These are phyloP conservation scores for Telmatherina bonti DNA, from an alignment of 2,797 vertebrate genomes.

Conservation along the genomic window DNA sequence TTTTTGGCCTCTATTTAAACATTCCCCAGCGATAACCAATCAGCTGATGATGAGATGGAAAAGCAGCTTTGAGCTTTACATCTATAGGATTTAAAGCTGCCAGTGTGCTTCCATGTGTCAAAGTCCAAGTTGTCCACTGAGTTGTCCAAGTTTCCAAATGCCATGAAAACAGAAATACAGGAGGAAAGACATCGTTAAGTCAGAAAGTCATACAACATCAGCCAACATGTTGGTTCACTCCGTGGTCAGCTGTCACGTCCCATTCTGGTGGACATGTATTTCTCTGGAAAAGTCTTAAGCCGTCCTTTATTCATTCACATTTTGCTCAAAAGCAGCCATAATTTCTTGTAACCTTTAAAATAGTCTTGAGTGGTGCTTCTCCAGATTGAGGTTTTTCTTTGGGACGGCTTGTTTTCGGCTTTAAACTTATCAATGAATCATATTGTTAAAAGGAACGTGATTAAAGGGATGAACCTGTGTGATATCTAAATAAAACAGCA, in stretches of 20 bases:
- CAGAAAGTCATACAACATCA: neutral
- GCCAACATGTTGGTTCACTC: neutral
- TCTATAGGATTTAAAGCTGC: neutral
- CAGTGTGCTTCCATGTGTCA: neutral
- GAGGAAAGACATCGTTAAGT: neutral
- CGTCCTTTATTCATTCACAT: neutral
- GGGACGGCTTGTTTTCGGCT: neutral
- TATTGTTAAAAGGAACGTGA: neutral
- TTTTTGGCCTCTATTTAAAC: conserved; percentile 68
- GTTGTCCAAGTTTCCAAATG: conserved; percentile 7
- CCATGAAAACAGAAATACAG: neutral
- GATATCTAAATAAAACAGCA: neutral
- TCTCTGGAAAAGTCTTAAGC: neutral
- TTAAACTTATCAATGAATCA: neutral
- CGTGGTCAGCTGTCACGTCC: neutral
- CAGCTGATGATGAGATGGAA: conserved; percentile 25
- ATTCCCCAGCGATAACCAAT: conserved; percentile 55
- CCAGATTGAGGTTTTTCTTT: neutral
- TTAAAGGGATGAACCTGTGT: neutral
- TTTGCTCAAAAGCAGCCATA: neutral
- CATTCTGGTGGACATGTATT: neutral
- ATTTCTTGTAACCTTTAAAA: neutral
- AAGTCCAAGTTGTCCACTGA: neutral
- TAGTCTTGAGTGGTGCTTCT: neutral
- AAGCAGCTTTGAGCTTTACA: neutral